Conservation (phyloP, 2,113 vertebrate species). For the Sitta europaea region DNA sequence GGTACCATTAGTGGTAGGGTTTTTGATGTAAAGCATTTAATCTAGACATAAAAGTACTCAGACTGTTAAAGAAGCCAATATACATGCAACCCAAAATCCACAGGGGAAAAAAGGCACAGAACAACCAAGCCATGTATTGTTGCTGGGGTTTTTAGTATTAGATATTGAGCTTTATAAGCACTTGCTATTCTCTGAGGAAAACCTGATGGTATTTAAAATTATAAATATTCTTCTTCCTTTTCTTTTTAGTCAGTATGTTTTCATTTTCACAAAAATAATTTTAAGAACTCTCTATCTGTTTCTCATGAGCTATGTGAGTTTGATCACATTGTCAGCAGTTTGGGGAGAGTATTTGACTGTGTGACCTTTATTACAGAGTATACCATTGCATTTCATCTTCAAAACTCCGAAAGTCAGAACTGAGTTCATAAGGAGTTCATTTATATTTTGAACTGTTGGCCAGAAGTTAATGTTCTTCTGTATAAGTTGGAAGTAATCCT, state of each 20-base stretch:
- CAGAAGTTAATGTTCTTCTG: too few species aligned
- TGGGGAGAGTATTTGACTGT: not conserved
- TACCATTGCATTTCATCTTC: not conserved
- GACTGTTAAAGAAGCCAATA: not conserved
- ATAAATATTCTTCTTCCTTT: not conserved
- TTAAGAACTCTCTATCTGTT: not conserved
- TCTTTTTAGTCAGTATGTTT: not conserved
- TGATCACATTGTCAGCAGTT: not conserved
- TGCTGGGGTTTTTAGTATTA: not conserved
- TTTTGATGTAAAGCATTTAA: not conserved
- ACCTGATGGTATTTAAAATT: not conserved
- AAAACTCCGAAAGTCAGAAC: not conserved
- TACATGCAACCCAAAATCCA: not conserved
- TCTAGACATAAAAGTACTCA: not conserved
- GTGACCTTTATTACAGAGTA: not conserved
- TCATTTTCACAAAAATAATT: not conserved
- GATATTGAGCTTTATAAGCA: not conserved
- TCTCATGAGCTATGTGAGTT: not conserved
- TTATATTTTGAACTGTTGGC: not conserved
- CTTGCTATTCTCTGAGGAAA: not conserved
- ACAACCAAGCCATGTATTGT: not conserved
- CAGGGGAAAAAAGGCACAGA: not conserved
- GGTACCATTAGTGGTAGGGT: not conserved
- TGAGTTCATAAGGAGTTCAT: not conserved
- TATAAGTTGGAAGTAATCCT: not conserved